Evolutionary conservation across 1,140 invertebrate genomes (phyloP), one percentile per base, ranked within the genome.

Genomic region (Vanessa tameamea): DNA sequence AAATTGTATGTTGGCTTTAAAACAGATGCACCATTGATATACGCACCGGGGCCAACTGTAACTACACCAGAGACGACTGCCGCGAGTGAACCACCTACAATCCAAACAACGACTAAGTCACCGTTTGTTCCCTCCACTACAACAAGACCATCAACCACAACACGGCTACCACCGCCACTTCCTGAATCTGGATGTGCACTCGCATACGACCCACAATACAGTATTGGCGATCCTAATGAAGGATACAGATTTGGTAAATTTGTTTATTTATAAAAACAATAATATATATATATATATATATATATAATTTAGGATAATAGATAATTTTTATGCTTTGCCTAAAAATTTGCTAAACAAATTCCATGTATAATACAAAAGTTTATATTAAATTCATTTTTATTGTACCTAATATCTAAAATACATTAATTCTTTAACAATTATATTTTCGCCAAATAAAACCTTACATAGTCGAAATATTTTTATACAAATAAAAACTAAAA

Each of bases 171-270:
- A 5, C 81, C 83, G 8, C 87, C 87, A 9, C 76, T 77, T 37
- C 88, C 88, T 3, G 87, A 90, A 69, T 37, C 78, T 0, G 90
- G 90, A 7, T 92, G 90, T 55, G 81, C 83, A 8, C 69, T 92
- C 0, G 87, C 88, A 3, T 87, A 88, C 59, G 88, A 92, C 70
- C 78, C 76, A 14, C 80, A 84, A 37, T 92, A 92, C 37, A 67
- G 67, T 6, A 78, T 84, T 2, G 90, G 90, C 0, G 82, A 88
- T 61, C 85, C 90, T 0, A 76, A 79, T 4, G 83, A 88, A 67
- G 90, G 88, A 16, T 92, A 90, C 16, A 75, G 90, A 75, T 92
- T 92, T 51, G 90, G 90, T 92, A 70, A 82, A 9, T 26, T 48
- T 15, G 1, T 26, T 61, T 37, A 8, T 51, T 5, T 43, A 9